phyloP scores from a whole-genome alignment of 2,113 vertebrate species.

The Stomatorhinus ivindoensis region DNA sequence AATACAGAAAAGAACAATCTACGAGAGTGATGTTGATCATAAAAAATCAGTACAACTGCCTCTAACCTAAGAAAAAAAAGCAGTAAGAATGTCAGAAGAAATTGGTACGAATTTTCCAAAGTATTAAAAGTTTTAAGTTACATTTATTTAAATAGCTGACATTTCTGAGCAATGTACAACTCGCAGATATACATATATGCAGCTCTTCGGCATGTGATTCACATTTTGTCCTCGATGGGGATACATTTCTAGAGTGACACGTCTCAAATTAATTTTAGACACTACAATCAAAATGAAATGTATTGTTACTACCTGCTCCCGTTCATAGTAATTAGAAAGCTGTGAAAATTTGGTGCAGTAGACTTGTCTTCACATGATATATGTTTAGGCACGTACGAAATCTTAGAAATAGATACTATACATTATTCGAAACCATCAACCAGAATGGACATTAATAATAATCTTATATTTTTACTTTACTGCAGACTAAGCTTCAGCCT shows the following conservation, averaged over 20 bases:
- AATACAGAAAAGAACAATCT: not conserved
- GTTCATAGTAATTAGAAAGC: not conserved
- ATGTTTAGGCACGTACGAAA: not conserved
- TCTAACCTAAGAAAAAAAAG: not conserved
- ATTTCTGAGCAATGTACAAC: not conserved
- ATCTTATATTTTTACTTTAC: slow-evolving; percentile 6
- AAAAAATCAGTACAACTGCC: not conserved
- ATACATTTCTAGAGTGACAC: not conserved
- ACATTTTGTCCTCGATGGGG: not conserved
- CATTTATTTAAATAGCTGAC: not conserved
- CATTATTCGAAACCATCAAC: not conserved
- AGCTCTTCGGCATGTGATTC: not conserved
- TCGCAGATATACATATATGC: not conserved
- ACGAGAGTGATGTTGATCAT: not conserved
- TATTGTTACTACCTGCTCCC: not conserved
- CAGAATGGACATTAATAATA: not conserved
- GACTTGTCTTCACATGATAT: not conserved
- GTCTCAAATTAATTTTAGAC: not conserved
- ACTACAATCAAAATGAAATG: not conserved
- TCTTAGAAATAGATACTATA: not conserved
- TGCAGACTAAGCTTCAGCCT: not conserved
- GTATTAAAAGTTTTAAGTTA: not conserved
- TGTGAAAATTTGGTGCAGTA: not conserved
- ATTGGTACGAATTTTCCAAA: not conserved
- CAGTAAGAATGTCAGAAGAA: not conserved